Conservation (phyloP, 2,113 vertebrate genomes). For the Vidua macroura region DNA sequence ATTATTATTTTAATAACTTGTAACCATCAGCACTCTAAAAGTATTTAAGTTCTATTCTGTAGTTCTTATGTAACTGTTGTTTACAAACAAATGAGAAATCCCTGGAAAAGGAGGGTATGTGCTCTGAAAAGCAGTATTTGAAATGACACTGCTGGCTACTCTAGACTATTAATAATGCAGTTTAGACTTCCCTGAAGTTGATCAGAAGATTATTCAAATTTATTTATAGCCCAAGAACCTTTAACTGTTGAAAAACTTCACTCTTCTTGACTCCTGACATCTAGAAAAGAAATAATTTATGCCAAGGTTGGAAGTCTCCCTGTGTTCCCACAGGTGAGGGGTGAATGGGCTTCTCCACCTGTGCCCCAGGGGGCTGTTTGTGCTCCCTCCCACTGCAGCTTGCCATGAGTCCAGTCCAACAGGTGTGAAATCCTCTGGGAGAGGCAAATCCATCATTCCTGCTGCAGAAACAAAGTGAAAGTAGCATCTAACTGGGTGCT, state of each 20-base stretch:
- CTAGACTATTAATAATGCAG: neutral
- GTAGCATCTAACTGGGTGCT: neutral
- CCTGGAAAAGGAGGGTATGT: neutral
- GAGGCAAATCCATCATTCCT: neutral
- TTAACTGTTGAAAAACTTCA: neutral
- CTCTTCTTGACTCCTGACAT: neutral
- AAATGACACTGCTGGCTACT: neutral
- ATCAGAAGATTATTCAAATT: neutral
- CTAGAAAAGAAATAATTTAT: neutral
- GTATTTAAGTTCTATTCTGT: neutral
- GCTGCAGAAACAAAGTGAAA: neutral
- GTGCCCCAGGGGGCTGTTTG: neutral
- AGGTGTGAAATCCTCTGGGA: neutral
- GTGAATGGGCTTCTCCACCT: neutral
- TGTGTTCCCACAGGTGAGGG: neutral
- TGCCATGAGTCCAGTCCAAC: neutral
- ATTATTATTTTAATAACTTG: neutral
- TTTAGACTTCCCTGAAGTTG: neutral
- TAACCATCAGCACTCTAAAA: neutral
- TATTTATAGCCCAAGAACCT: neutral
- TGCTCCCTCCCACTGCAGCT: neutral
- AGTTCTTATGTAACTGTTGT: neutral
- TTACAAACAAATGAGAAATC: slow-evolving; percentile 5
- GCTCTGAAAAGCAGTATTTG: neutral
- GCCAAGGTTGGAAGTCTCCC: neutral